phyloP scores from a whole-genome alignment of 2,888 invertebrate species.

The Aphidius colemani region DNA sequence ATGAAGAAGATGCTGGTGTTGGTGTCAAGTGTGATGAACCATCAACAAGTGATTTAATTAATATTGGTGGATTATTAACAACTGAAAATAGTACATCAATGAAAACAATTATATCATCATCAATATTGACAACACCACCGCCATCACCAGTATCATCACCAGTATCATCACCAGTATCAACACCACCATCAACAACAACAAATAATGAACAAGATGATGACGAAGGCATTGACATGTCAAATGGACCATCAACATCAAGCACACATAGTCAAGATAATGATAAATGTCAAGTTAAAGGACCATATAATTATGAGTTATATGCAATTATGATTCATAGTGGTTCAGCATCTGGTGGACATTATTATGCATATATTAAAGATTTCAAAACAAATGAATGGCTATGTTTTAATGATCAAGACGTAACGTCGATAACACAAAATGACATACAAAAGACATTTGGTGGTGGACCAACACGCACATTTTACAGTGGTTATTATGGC shows the following conservation, averaged over 20 bases:
- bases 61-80: constrained; percentile 64
- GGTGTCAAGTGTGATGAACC: constrained; percentile 68
- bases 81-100: neutral
- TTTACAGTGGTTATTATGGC: constrained; percentile 76
- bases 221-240: constrained; percentile 70
- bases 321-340: constrained; percentile 93
- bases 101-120: constrained; percentile 40
- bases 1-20: constrained; percentile 60
- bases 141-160: too few relatives aligned
- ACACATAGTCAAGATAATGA: constrained; percentile 63
- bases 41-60: constrained; percentile 72
- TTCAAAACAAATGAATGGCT: constrained; percentile 78
- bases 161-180: too few relatives aligned
- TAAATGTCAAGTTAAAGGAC: constrained; percentile 65
- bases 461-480: constrained; percentile 69
- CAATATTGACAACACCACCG: neutral
- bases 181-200: constrained; percentile 5
- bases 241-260: constrained; percentile 55
- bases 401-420: constrained; percentile 87
- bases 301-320: constrained; percentile 83
- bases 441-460: constrained; percentile 85
- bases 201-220: constrained; percentile 66
- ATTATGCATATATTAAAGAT: constrained; percentile 89
- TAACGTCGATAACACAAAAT: constrained; percentile 75
- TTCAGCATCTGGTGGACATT: constrained; percentile 88